phyloP scores from a whole-genome alignment of 2,113 vertebrate species.

The Tyto alba region DNA sequence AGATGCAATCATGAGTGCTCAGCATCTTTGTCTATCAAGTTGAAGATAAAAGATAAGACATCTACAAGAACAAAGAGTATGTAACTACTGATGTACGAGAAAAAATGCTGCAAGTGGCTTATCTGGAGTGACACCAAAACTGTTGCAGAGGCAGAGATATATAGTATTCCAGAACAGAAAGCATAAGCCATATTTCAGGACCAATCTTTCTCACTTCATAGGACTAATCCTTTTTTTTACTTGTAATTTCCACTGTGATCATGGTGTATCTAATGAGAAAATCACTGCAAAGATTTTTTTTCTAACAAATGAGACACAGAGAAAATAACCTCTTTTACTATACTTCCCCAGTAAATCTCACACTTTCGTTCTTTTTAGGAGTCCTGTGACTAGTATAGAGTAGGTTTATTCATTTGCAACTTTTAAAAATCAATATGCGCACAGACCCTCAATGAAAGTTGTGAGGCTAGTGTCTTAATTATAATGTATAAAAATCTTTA shows the following conservation, averaged over 20 bases:
- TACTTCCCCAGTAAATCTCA: neutral
- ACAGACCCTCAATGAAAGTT: neutral
- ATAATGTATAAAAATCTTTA: neutral
- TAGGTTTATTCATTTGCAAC: neutral
- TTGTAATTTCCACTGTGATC: neutral
- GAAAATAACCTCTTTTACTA: neutral
- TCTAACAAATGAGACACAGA: neutral
- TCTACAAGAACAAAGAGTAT: neutral
- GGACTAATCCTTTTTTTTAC: neutral
- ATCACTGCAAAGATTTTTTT: neutral
- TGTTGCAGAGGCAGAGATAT: neutral
- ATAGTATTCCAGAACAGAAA: neutral
- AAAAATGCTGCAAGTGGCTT: neutral
- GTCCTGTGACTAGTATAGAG: neutral
- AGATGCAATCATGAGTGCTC: neutral
- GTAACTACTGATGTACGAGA: neutral
- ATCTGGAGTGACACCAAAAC: neutral
- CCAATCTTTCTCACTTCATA: neutral
- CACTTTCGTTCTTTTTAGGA: neutral
- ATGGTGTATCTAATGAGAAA: neutral
- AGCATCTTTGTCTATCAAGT: neutral
- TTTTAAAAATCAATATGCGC: neutral
- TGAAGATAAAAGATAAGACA: neutral
- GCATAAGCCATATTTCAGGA: neutral
- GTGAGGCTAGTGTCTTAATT: neutral